Conservation (phyloP, 1,140 invertebrate species). For the Papilio dardanus region DNA sequence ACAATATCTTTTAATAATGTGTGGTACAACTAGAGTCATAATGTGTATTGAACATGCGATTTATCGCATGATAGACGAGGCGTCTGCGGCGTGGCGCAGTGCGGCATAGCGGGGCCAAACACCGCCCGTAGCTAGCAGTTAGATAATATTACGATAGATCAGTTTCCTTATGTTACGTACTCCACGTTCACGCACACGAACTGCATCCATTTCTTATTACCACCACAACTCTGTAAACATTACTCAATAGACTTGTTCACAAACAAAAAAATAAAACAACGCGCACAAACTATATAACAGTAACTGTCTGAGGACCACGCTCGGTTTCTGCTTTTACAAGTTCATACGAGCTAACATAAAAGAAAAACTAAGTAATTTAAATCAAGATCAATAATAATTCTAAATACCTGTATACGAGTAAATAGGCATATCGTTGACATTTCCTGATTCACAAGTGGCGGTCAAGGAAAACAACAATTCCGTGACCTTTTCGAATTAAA, state of each 20-base stretch:
- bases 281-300: neutral
- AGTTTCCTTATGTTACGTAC: slow-evolving; percentile 72
- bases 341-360: slow-evolving; percentile 17
- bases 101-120: slow-evolving; percentile 28
- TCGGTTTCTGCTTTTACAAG: neutral
- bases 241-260: slow-evolving; percentile 41
- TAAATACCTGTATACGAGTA: slow-evolving; percentile 20
- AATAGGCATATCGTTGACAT: slow-evolving; percentile 56
- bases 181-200: slow-evolving; percentile 48
- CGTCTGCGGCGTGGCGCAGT: neutral
- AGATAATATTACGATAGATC: slow-evolving; percentile 67
- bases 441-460: slow-evolving; percentile 62
- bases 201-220: slow-evolving; percentile 51
- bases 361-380: slow-evolving; percentile 37
- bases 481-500: slow-evolving; percentile 74
- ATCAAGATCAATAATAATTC: slow-evolving; percentile 48
- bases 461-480: slow-evolving; percentile 76
- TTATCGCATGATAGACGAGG: slow-evolving; percentile 1
- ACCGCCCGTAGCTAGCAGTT: slow-evolving; percentile 50
- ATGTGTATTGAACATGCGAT: slow-evolving; percentile 24
- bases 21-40: neutral
- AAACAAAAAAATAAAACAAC: slow-evolving; percentile 10
- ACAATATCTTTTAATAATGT: neutral
- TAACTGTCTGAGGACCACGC: neutral
- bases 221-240: slow-evolving; percentile 47